Evolutionary conservation across 2,113 vertebrate genomes (phyloP).

Genomic region (Conger conger): DNA sequence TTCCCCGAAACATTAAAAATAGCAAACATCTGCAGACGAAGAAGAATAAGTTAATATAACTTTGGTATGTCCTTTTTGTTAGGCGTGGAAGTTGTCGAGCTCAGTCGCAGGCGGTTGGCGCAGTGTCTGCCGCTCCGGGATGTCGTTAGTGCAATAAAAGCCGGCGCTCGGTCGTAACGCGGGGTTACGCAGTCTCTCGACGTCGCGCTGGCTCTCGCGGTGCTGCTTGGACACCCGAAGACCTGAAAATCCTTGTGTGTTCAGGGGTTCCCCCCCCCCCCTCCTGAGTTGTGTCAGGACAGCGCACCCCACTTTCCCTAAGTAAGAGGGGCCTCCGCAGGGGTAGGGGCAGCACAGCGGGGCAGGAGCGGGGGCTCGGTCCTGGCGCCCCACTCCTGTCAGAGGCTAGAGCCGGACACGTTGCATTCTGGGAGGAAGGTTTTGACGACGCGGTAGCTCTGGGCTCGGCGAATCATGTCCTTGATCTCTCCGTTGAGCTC

Average conservation of each 20-base stretch:
- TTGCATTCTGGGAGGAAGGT: constrained; percentile 90
- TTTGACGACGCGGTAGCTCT: constrained; percentile 83
- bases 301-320: constrained; percentile 70
- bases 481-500: constrained; percentile 92
- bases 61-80: constrained; percentile 79
- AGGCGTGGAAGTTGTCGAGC: constrained; percentile 72
- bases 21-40: constrained; percentile 40
- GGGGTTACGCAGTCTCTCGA: constrained; percentile 53
- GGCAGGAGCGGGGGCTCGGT: constrained; percentile 53
- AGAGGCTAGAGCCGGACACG: constrained; percentile 86
- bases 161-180: constrained; percentile 44
- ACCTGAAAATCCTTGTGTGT: constrained; percentile 57
- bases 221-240: constrained; percentile 74
- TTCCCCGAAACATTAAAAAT: constrained; percentile 73
- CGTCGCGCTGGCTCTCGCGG: constrained; percentile 60
- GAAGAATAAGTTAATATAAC: constrained; percentile 56
- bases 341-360: constrained; percentile 73
- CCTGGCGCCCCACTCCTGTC: constrained; percentile 64
- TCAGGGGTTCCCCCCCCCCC: constrained; percentile 50
- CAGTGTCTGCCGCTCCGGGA: constrained; percentile 66
- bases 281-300: constrained; percentile 66
- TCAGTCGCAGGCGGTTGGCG: constrained; percentile 74
- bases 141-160: constrained; percentile 75
- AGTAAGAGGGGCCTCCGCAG: constrained; percentile 63
- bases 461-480: constrained; percentile 86